phyloP scores from a whole-genome alignment of 2,797 vertebrate genomes.

The Phoxinus dragarum region DNA sequence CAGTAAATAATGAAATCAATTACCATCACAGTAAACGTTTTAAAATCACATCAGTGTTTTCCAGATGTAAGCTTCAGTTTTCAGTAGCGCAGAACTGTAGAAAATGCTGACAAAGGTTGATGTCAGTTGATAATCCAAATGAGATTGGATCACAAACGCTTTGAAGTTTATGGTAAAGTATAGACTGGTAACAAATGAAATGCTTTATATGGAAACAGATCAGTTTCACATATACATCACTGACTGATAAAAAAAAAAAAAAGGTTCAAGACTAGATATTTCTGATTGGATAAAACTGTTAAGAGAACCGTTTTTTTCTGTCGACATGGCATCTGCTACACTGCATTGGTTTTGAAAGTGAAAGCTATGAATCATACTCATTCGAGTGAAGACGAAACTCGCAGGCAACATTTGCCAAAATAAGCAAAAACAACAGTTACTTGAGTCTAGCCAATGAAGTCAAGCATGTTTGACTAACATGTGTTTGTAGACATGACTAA shows the following conservation, averaged over 20 bases:
- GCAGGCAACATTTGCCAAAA: not conserved
- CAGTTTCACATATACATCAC: slow-evolving; percentile 18
- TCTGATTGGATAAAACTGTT: not conserved
- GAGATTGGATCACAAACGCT: slow-evolving; percentile 49
- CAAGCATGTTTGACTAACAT: not conserved
- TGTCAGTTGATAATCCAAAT: slow-evolving; percentile 22
- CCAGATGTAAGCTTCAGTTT: slow-evolving; percentile 21
- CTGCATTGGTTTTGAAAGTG: not conserved
- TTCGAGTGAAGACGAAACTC: not conserved
- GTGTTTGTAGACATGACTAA: not conserved
- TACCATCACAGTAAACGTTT: slow-evolving; percentile 36
- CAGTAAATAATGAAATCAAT: slow-evolving; percentile 51
- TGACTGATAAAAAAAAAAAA: slow-evolving; percentile 29
- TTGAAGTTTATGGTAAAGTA: slow-evolving; percentile 39
- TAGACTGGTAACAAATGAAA: slow-evolving; percentile 9
- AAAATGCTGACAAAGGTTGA: slow-evolving; percentile 49
- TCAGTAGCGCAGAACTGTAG: not conserved
- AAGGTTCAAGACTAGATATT: not conserved
- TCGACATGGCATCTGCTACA: not conserved
- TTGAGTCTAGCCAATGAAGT: not conserved
- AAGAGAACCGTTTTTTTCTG: slow-evolving; percentile 9
- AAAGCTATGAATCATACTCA: not conserved
- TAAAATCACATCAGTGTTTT: slow-evolving; percentile 48
- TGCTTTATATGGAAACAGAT: slow-evolving; percentile 24
- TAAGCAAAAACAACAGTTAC: not conserved